Conservation (phyloP, 1,140 invertebrate species). For the Caenorhabditis briggsae region DNA sequence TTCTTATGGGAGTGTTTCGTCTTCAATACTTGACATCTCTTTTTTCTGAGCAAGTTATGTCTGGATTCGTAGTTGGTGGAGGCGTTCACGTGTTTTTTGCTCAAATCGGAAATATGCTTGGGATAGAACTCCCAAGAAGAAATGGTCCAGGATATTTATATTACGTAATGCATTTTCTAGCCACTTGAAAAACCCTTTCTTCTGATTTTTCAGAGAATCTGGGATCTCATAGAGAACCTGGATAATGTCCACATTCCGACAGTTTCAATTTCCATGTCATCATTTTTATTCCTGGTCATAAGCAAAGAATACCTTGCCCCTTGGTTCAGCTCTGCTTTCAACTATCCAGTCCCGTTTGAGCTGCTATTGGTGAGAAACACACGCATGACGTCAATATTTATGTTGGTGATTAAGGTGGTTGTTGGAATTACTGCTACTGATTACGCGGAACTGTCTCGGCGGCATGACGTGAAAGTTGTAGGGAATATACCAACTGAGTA, state of each 20-base stretch:
- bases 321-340: slow-evolving; percentile 71
- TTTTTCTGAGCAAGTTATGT: slow-evolving; percentile 77
- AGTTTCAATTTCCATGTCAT: slow-evolving; percentile 69
- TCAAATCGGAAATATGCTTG: slow-evolving; percentile 74
- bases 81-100: slow-evolving; percentile 75
- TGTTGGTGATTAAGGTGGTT: slow-evolving; percentile 68
- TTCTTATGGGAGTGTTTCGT: slow-evolving; percentile 74
- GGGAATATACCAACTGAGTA: slow-evolving; percentile 76
- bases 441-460: slow-evolving; percentile 73
- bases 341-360: slow-evolving; percentile 76
- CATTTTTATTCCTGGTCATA: slow-evolving; percentile 72
- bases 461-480: slow-evolving; percentile 72
- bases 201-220: slow-evolving; percentile 67
- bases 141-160: slow-evolving; percentile 73
- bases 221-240: slow-evolving; percentile 67
- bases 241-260: slow-evolving; percentile 69
- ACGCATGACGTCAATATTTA: slow-evolving; percentile 40
- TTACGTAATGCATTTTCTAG: slow-evolving; percentile 53
- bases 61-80: slow-evolving; percentile 76
- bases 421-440: slow-evolving; percentile 78
- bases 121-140: slow-evolving; percentile 71
- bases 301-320: slow-evolving; percentile 71
- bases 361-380: slow-evolving; percentile 69
- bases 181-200: background rate
- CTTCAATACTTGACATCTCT: slow-evolving; percentile 76